These are phyloP conservation scores for Philopedon plagiatum DNA, from an alignment of 2,888 invertebrate genomes.

Conservation along the genomic window DNA sequence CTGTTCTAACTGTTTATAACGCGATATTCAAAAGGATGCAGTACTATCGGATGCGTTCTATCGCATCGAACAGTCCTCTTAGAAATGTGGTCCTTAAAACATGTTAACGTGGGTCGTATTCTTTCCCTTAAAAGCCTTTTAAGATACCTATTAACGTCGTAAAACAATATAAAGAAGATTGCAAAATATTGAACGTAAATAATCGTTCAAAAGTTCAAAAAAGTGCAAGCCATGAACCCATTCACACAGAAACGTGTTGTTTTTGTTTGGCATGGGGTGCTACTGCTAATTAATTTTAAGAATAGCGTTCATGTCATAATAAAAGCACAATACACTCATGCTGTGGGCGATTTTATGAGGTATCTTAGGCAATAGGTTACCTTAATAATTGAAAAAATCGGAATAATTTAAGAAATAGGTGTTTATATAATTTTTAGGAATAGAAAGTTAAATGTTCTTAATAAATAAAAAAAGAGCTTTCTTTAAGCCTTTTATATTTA, in stretches of 20 bases:
- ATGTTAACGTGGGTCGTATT: too few relatives aligned
- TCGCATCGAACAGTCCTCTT: too few relatives aligned
- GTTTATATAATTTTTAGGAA: too few relatives aligned
- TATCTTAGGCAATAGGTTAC: not conserved
- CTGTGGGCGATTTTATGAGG: constrained; percentile 5
- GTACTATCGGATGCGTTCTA: too few relatives aligned
- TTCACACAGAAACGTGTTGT: not conserved
- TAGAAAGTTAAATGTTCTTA: too few relatives aligned
- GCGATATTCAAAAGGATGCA: too few relatives aligned
- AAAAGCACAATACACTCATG: not conserved
- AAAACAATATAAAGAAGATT: not conserved
- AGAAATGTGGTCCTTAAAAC: too few relatives aligned
- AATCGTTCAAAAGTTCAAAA: not conserved
- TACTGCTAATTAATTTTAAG: not conserved
- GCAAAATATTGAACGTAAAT: not conserved
- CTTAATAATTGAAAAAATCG: not conserved
- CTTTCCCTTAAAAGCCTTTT: too few relatives aligned
- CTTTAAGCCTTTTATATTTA: too few relatives aligned
- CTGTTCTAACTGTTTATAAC: too few relatives aligned
- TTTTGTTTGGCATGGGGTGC: not conserved
- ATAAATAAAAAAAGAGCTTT: too few relatives aligned
- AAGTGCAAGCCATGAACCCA: constrained; percentile 1
- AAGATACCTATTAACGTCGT: not conserved
- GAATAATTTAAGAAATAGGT: not conserved
- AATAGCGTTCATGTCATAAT: constrained; percentile 1